Evolutionary conservation across 2,113 vertebrate species (phyloP).

Genomic region (Riparia riparia): DNA sequence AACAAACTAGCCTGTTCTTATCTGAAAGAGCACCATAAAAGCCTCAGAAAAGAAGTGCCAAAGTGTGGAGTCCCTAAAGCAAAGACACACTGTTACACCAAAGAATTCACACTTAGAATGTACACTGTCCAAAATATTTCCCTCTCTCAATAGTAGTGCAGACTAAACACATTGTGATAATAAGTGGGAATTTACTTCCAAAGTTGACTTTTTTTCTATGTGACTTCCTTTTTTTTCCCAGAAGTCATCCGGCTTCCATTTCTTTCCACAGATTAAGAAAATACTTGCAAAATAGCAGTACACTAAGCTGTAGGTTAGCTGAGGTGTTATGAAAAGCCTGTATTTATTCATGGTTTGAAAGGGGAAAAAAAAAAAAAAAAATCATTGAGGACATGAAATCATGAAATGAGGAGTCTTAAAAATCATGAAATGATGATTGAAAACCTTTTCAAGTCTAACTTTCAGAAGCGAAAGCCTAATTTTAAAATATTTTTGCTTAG

Average conservation of each 20-base stretch:
- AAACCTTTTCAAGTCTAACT: background rate
- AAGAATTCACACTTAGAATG: background rate
- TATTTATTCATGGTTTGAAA: background rate
- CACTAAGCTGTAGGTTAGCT: background rate
- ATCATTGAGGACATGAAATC: background rate
- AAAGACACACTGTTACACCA: too few relatives aligned
- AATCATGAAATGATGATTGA: background rate
- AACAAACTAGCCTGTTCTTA: background rate
- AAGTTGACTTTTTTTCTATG: background rate
- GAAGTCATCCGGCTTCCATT: background rate
- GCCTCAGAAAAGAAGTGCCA: background rate
- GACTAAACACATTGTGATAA: background rate
- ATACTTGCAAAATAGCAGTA: background rate
- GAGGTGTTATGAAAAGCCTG: background rate
- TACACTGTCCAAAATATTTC: background rate
- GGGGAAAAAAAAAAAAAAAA: background rate
- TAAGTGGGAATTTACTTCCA: background rate
- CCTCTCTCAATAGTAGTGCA: background rate
- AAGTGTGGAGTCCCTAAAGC: too few relatives aligned
- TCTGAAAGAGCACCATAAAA: background rate
- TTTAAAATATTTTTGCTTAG: background rate
- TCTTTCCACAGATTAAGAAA: background rate
- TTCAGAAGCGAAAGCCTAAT: background rate
- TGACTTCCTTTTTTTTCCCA: background rate
- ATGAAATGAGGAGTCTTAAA: background rate